Evolutionary conservation across 2,888 invertebrate species (phyloP).

Genomic region (Macrophya alboannulata): DNA sequence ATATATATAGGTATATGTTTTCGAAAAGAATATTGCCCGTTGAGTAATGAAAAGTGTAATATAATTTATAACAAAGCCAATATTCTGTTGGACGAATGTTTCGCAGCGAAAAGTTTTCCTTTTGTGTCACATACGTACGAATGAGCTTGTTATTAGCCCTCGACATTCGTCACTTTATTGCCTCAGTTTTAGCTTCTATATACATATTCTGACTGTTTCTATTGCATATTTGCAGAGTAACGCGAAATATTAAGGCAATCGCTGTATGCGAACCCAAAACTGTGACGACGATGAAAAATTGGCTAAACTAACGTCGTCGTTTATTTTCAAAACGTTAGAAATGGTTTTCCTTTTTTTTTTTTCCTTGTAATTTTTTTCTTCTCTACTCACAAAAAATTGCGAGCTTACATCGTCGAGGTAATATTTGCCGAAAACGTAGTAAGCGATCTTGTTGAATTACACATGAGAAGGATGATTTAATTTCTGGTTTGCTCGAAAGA

Average conservation of each 20-base stretch:
- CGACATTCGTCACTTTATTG: conserved; percentile 37
- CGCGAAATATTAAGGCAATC: not conserved
- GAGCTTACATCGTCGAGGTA: too few species aligned
- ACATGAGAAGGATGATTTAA: not conserved
- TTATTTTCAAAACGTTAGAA: not conserved
- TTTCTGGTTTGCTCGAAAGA: not conserved
- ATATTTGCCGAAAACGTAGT: not conserved
- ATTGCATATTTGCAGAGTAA: not conserved
- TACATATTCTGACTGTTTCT: conserved; percentile 28
- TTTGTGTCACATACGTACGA: conserved; percentile 3
- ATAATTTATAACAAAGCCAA: conserved; percentile 45
- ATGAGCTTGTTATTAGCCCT: not conserved
- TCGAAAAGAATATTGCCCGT: not conserved
- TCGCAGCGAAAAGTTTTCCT: not conserved
- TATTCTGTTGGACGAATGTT: not conserved
- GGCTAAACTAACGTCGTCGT: not conserved
- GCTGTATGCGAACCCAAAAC: not conserved
- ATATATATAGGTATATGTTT: conserved; percentile 8
- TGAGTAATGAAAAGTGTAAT: conserved; percentile 42
- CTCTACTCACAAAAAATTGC: too few species aligned
- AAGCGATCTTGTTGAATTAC: not conserved
- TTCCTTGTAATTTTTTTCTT: not conserved
- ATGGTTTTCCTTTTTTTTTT: not conserved
- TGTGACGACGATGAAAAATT: conserved; percentile 32
- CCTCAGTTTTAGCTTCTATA: not conserved